Conservation (phyloP, 2,797 vertebrate genomes). For the Myripristis jacobus region DNA sequence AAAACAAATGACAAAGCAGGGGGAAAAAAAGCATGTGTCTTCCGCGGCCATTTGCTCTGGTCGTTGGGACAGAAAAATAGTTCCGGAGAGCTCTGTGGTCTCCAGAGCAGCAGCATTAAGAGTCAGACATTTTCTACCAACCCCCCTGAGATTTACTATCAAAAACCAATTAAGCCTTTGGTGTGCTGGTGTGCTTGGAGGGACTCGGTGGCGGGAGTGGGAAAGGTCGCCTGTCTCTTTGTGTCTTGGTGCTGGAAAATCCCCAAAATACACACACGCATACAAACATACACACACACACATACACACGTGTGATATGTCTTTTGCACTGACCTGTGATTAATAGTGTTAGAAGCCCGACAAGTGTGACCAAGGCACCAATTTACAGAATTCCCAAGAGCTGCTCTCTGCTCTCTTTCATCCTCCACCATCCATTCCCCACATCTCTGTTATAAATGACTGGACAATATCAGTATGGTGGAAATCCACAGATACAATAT, state of each 20-base stretch:
- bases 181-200: slow-evolving; percentile 44
- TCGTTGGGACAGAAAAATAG: slow-evolving; percentile 56
- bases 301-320: slow-evolving; percentile 12
- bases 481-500: no score
- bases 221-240: slow-evolving; percentile 75
- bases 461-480: slow-evolving; percentile 25
- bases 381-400: slow-evolving; percentile 55
- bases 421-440: slow-evolving; percentile 6
- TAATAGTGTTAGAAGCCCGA: slow-evolving; percentile 46
- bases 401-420: slow-evolving; percentile 17
- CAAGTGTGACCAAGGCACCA: slow-evolving; percentile 45
- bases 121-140: slow-evolving; percentile 56
- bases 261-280: slow-evolving; percentile 37
- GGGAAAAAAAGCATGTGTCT: neutral
- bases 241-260: slow-evolving; percentile 8
- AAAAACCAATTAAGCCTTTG: slow-evolving; percentile 77
- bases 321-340: slow-evolving; percentile 54
- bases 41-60: slow-evolving; percentile 18
- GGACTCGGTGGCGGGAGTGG: slow-evolving; percentile 46
- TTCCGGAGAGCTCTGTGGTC: slow-evolving; percentile 49
- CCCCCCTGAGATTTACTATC: slow-evolving; percentile 74
- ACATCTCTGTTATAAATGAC: slow-evolving; percentile 29
- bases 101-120: slow-evolving; percentile 63
- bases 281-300: slow-evolving; percentile 17
- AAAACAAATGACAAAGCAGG: slow-evolving; percentile 20